A percentile compares a stretch with the other conserved stretches of the same genome.
Evolutionary conservation across 2,797 vertebrate genomes (phyloP).

Genomic region (Sorex maritimensis): DNA sequence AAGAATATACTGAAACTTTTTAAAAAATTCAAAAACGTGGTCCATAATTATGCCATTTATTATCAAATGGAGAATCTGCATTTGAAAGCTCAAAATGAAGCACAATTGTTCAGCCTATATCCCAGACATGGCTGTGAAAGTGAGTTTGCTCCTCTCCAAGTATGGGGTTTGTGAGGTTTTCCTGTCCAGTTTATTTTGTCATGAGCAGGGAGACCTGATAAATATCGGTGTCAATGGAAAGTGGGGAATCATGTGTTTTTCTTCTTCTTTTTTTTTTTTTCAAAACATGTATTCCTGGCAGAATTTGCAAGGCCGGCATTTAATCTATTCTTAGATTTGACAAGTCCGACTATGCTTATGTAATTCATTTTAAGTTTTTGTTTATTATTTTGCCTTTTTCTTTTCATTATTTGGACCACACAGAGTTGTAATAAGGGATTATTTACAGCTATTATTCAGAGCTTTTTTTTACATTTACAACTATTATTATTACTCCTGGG

Average conservation of each 20-base stretch:
- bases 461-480: no score
- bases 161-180: background rate
- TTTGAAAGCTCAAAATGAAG: slow-evolving; percentile 1
- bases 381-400: no score
- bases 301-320: background rate
- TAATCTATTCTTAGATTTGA: background rate
- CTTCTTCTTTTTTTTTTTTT: background rate
- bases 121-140: background rate
- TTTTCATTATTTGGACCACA: no score
- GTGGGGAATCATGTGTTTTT: background rate
- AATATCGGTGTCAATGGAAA: background rate
- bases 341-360: background rate
- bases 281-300: background rate
- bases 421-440: no score
- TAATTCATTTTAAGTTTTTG: background rate
- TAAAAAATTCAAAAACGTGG: no score
- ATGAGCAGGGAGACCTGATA: background rate
- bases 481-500: no score
- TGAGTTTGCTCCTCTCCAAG: background rate
- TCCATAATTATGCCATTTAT: background rate
- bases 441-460: no score
- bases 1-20: no score
- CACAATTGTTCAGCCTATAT: background rate
- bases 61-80: slow-evolving; percentile 22
- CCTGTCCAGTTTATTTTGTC: background rate